Conservation (phyloP, 2,888 invertebrate genomes). For the Eutolmus rufibarbis region DNA sequence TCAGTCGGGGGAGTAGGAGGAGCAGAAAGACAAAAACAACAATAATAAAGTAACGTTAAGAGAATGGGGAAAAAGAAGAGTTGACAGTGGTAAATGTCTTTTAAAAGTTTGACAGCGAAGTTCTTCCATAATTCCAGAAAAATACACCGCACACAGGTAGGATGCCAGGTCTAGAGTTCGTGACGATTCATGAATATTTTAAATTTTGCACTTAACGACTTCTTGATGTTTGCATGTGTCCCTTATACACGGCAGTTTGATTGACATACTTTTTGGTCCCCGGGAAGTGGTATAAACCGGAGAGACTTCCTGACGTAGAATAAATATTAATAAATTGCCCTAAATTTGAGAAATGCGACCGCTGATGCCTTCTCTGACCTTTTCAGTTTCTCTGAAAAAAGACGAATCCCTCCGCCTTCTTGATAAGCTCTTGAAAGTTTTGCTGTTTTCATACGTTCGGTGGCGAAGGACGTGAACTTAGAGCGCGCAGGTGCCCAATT, state of each 20-base stretch:
- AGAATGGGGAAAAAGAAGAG: slow-evolving; percentile 28
- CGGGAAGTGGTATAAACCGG: neutral
- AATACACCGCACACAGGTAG: slow-evolving; percentile 29
- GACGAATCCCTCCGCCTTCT: neutral
- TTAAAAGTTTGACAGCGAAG: slow-evolving; percentile 45
- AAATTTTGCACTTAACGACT: slow-evolving; percentile 8
- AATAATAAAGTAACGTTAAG: neutral
- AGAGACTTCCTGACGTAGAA: neutral
- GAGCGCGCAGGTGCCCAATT: neutral
- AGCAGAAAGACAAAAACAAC: neutral
- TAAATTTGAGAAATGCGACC: neutral
- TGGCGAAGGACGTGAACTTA: neutral
- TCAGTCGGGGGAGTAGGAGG: neutral
- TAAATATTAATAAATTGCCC: neutral
- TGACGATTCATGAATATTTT: slow-evolving; percentile 42
- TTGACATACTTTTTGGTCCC: neutral
- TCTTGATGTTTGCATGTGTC: slow-evolving; percentile 23
- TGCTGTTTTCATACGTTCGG: neutral
- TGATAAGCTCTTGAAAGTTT: neutral
- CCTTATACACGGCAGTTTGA: slow-evolving; percentile 3
- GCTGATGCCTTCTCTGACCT: neutral
- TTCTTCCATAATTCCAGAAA: slow-evolving; percentile 21
- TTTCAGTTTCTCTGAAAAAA: neutral
- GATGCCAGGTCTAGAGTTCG: slow-evolving; percentile 40
- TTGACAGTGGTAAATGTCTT: slow-evolving; percentile 48